These are phyloP conservation scores for Didymodactylos carnosus DNA, from an alignment of 2,888 invertebrate species.

Conservation along the genomic window DNA sequence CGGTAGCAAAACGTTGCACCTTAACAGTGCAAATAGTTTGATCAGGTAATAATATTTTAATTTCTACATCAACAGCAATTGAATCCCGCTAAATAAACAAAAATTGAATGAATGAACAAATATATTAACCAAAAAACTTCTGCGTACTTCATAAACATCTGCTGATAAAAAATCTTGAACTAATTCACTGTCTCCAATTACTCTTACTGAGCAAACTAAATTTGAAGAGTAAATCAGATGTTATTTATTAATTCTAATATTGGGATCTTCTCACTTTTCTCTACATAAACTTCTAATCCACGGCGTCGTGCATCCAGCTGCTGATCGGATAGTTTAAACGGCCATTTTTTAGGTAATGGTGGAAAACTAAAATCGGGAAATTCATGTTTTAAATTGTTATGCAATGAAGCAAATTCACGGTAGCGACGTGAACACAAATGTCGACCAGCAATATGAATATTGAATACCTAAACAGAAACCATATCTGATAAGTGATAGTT, in stretches of 20 bases:
- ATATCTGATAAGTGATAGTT: no score
- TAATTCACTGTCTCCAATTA: conserved; percentile 85
- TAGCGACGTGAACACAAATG: conserved; percentile 73
- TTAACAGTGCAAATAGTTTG: conserved; percentile 67
- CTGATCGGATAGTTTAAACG: conserved; percentile 75
- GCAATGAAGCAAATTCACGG: conserved; percentile 74
- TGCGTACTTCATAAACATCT: neutral
- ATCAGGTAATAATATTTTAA: conserved; percentile 63
- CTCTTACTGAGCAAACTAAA: conserved; percentile 74
- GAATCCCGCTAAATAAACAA: neutral
- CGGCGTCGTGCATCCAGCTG: conserved; percentile 79
- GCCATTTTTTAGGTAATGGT: conserved; percentile 93
- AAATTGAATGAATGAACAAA: no score
- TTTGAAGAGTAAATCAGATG: neutral
- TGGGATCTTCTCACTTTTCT: no score
- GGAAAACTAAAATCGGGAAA: conserved; percentile 87
- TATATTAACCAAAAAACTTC: neutral
- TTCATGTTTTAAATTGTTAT: conserved; percentile 69
- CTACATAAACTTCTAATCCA: conserved; percentile 86
- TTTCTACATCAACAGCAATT: neutral
- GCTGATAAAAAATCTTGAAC: conserved; percentile 76
- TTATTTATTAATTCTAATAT: conserved; percentile 18
- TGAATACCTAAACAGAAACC: conserved; percentile 46
- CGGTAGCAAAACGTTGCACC: conserved; percentile 64
- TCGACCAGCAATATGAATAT: conserved; percentile 82